Conservation (phyloP, 2,888 invertebrate genomes). For the Zaprionus bogoriensis region DNA sequence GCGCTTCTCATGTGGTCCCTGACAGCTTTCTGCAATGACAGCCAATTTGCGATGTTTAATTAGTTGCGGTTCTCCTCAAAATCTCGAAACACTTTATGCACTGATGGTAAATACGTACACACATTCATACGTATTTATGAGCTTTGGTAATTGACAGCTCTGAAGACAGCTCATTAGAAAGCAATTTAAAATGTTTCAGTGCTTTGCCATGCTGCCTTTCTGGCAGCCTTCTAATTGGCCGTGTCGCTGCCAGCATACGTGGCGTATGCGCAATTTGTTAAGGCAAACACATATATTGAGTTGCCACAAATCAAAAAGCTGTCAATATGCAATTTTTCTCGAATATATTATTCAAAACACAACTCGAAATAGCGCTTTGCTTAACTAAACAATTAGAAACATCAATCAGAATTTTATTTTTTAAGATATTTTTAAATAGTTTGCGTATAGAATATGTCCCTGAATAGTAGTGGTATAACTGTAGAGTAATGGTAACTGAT, state of each 20-base stretch:
- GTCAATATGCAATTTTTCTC: neutral
- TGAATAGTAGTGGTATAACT: too few relatives aligned
- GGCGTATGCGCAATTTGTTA: conserved; percentile 7
- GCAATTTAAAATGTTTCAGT: conserved; percentile 53
- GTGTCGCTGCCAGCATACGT: neutral
- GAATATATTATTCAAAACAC: too few relatives aligned
- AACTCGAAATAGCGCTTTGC: too few relatives aligned
- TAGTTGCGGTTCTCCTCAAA: conserved; percentile 25
- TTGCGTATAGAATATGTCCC: too few relatives aligned
- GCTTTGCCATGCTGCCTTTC: conserved; percentile 25
- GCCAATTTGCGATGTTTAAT: conserved; percentile 20
- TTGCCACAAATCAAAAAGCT: conserved; percentile 16
- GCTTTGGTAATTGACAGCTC: conserved; percentile 54
- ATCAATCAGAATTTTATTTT: too few relatives aligned
- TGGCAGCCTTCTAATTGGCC: conserved; percentile 53
- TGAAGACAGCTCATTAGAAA: conserved; percentile 67
- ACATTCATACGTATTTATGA: conserved; percentile 44
- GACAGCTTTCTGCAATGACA: conserved; percentile 89
- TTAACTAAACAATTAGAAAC: too few relatives aligned
- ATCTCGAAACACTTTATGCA: neutral
- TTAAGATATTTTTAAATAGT: too few relatives aligned
- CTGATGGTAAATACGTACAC: neutral
- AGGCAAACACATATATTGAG: neutral
- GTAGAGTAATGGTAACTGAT: too few relatives aligned
- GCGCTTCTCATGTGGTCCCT: conserved; percentile 95